Evolutionary conservation across 1,140 invertebrate species (phyloP).

Genomic region (Aradophagus sp.): DNA sequence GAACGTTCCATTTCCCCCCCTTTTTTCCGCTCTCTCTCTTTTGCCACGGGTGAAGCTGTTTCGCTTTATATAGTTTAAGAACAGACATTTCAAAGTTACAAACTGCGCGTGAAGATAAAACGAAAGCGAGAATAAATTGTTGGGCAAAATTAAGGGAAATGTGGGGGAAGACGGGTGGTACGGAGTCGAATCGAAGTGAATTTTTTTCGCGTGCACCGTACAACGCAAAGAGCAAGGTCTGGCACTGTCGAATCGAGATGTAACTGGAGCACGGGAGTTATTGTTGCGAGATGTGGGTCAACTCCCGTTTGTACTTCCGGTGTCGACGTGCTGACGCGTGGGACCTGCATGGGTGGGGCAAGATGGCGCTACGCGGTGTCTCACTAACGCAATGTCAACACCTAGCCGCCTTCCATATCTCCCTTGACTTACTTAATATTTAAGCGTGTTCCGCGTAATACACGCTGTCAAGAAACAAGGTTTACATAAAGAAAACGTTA

Average conservation of each 20-base stretch:
- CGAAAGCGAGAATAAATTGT: slow-evolving; percentile 33
- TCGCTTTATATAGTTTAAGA: slow-evolving; percentile 18
- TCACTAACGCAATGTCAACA: slow-evolving; percentile 53
- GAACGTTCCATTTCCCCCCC: neutral
- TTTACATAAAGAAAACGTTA: slow-evolving; percentile 10
- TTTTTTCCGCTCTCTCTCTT: too few relatives aligned
- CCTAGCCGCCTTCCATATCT: slow-evolving; percentile 30
- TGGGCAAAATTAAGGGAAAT: slow-evolving; percentile 4
- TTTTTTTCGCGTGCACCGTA: too few relatives aligned
- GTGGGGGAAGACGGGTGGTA: neutral
- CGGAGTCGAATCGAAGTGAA: too few relatives aligned
- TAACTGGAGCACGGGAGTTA: slow-evolving; percentile 49
- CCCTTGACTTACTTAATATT: slow-evolving; percentile 61
- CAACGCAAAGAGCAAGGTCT: slow-evolving; percentile 17
- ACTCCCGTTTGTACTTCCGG: slow-evolving; percentile 43
- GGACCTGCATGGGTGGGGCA: slow-evolving; percentile 35
- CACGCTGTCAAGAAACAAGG: slow-evolving; percentile 10
- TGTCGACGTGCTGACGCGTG: slow-evolving; percentile 43
- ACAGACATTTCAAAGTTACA: too few relatives aligned
- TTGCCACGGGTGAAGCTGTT: neutral
- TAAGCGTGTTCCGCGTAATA: slow-evolving; percentile 38
- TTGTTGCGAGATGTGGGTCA: slow-evolving; percentile 61
- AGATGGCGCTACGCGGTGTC: slow-evolving; percentile 36
- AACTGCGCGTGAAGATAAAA: too few relatives aligned
- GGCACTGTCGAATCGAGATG: slow-evolving; percentile 41